phyloP scores from a whole-genome alignment of 2,797 vertebrate species.

The Oreortyx pictus region DNA sequence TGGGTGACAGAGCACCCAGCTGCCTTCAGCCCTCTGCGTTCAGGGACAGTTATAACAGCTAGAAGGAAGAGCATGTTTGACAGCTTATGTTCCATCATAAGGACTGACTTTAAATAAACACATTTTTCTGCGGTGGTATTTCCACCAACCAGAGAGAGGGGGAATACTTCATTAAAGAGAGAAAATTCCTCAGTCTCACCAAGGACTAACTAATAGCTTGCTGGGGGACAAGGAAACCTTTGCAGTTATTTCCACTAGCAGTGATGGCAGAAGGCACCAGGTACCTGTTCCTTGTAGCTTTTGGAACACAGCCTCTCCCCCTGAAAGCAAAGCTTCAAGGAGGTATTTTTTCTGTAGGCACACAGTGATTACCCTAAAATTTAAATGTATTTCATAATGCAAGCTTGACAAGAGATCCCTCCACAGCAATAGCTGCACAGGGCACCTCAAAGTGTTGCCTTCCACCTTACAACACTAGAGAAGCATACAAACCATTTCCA shows the following conservation, averaged over 20 bases:
- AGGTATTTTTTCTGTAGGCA: background rate
- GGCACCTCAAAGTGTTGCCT: background rate
- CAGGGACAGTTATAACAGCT: background rate
- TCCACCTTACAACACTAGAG: background rate
- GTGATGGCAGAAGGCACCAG: background rate
- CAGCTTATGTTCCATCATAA: background rate
- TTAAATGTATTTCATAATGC: background rate
- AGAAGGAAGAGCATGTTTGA: background rate
- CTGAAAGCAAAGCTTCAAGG: background rate
- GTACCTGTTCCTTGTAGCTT: background rate
- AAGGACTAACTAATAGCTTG: background rate
- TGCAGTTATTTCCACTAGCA: background rate
- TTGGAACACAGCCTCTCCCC: background rate
- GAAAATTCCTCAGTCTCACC: background rate
- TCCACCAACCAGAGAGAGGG: background rate
- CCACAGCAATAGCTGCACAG: background rate
- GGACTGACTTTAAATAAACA: background rate
- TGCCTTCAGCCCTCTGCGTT: background rate
- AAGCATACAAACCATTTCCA: conserved; percentile 21
- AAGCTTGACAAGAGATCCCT: background rate
- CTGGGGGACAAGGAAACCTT: background rate
- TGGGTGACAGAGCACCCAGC: background rate
- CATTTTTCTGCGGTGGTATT: background rate
- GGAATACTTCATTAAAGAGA: background rate
- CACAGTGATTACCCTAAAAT: background rate